Base-by-base conservation (phyloP, 2,113 vertebrate species). In the Onychostruthus taczanowskii region DNA sequence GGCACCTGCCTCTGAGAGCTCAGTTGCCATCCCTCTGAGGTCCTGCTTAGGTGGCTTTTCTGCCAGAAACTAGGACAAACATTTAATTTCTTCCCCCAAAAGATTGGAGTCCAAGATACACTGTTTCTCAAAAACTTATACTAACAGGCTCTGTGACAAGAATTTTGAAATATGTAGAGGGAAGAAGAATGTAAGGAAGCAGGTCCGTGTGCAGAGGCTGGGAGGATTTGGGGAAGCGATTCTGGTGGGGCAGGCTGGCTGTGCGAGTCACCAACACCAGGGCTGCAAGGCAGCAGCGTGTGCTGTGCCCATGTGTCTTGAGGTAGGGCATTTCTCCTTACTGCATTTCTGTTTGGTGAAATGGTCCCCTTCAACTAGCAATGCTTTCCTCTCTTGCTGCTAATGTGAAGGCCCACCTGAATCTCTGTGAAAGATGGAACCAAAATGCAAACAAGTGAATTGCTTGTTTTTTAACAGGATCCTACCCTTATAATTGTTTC, bases 291-390 rank as follows among this genome's bases (percentile, higher is more conserved):
- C 1, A 44, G 16, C 39, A 41, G 35, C 7, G 8, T 16, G 15
- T 62, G 28, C 10, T 1, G 0, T 37, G 39, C 16, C 19, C 11
- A 1, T 0, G 2, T 1, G 0, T 27, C 41, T 23, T 33, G 23
- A 0, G 0, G 6, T 6, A 15, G 23, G 7, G 23, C 33, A 69
- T 27, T 84, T 43, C 37, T 87, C 11, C 14, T 77, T 39, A 27
- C 22, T 69, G 19, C 44, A 31, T 4, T 19, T 69, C 22, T 58
- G 6, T n/a, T 22, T 68, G 33, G 6, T 76, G 37, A 64, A 68
- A 35, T 14, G 2, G 1, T 31, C 22, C 37, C 19, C 13, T 53
- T 39, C 61, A 67, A 4, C 14, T 12, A 61, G 46, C 1, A 0
- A 4, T 10, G 6, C 5, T 55, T 13, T 39, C 46, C 37, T 52